A percentile compares a stretch with the other conserved stretches of the same genome.
phyloP scores from a whole-genome alignment of 2,888 invertebrate species.

The Dexiosoma caninum region DNA sequence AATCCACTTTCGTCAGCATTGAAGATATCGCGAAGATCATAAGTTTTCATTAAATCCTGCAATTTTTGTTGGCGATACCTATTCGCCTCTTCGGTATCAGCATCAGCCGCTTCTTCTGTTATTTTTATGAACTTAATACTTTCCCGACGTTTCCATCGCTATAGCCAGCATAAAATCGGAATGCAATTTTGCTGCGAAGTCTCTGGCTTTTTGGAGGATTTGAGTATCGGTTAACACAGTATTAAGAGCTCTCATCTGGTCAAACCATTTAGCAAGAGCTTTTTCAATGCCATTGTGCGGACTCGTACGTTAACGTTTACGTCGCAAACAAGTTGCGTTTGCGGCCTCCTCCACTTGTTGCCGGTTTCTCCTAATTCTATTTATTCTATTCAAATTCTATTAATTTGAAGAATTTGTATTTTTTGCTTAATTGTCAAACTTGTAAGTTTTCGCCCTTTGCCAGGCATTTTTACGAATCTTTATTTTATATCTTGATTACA shows the following conservation, averaged over 20 bases:
- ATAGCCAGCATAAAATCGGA: too few relatives aligned
- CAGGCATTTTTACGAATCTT: conserved; percentile 19
- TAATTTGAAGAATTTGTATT: conserved; percentile 44
- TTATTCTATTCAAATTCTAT: conserved; percentile 21
- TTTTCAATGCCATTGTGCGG: conserved; percentile 24
- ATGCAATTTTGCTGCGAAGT: too few relatives aligned
- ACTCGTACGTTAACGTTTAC: conserved; percentile 34
- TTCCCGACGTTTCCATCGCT: conserved; percentile 11
- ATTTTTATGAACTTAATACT: conserved; percentile 34
- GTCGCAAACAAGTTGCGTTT: conserved; percentile 10
- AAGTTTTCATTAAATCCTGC: conserved; percentile 33
- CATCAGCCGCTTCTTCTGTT: conserved; percentile 37
- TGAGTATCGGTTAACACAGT: too few relatives aligned
- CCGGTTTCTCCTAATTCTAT: conserved; percentile 36
- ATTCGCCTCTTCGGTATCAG: conserved; percentile 16
- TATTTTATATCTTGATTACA: background rate
- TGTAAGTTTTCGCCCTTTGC: conserved; percentile 34
- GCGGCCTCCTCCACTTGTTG: too few relatives aligned
- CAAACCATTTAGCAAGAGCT: conserved; percentile 20
- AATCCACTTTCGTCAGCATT: background rate
- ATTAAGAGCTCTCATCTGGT: conserved; percentile 28
- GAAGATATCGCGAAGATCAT: background rate
- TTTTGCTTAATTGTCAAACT: conserved; percentile 35
- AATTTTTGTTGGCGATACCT: conserved; percentile 22
- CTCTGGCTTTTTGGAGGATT: conserved; percentile 50